Percentiles rank a stretch among this genome's conserved stretches.
Conservation (phyloP, 2,888 invertebrate genomes). For the Andrena trimmerana region DNA sequence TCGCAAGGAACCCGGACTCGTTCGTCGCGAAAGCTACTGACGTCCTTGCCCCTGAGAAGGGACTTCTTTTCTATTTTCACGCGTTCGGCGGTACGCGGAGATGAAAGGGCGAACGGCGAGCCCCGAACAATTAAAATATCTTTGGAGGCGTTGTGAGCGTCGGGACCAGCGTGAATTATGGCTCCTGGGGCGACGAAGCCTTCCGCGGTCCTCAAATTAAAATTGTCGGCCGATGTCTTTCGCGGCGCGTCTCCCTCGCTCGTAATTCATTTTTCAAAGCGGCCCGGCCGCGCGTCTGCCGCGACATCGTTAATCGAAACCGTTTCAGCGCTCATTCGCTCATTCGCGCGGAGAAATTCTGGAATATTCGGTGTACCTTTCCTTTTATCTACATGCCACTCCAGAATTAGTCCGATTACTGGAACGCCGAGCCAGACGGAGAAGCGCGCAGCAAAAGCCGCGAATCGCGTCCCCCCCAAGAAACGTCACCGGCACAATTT, state of each 20-base stretch:
- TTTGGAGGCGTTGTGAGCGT: conserved; percentile 50
- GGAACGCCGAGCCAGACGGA: too few relatives aligned
- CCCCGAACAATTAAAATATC: conserved; percentile 79
- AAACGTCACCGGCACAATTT: neutral
- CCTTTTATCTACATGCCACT: neutral
- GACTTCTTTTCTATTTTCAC: neutral
- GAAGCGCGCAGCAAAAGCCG: neutral
- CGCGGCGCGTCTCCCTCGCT: conserved; percentile 41
- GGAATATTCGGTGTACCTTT: neutral
- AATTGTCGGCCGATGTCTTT: conserved; percentile 62
- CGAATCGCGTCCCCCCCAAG: neutral
- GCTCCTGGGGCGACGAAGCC: conserved; percentile 39
- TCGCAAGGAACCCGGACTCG: too few relatives aligned
- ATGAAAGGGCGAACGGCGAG: conserved; percentile 69
- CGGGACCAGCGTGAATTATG: conserved; percentile 58
- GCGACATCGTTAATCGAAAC: conserved; percentile 51
- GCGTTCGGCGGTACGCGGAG: conserved; percentile 24
- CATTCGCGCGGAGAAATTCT: neutral
- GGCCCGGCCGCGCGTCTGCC: conserved; percentile 39
- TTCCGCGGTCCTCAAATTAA: conserved; percentile 67
- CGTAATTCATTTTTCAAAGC: conserved; percentile 80
- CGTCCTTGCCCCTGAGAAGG: neutral
- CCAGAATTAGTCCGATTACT: neutral
- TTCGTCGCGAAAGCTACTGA: neutral
- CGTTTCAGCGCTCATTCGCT: conserved; percentile 16